These are phyloP conservation scores for Metallyticus violacea DNA, from an alignment of 2,888 invertebrate species.

Conservation along the genomic window DNA sequence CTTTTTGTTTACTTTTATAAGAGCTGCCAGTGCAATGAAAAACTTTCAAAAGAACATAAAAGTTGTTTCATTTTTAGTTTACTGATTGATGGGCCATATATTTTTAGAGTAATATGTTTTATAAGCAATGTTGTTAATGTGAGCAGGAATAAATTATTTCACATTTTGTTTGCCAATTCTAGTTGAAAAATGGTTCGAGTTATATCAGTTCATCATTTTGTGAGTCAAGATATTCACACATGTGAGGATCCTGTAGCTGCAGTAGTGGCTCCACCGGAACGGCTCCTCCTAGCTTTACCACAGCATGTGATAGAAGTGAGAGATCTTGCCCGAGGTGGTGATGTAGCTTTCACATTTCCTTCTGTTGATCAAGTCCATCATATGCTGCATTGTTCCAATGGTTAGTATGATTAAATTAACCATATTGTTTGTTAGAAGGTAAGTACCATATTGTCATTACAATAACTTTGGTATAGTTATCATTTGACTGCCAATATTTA, in stretches of 20 bases:
- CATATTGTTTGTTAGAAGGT: too few relatives aligned
- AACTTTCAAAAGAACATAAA: background rate
- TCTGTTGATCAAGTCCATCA: slow-evolving; percentile 70
- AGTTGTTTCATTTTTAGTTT: background rate
- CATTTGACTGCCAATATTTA: too few relatives aligned
- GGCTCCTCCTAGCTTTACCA: slow-evolving; percentile 58
- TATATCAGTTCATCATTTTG: slow-evolving; percentile 66
- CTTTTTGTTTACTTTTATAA: background rate
- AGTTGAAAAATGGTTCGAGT: slow-evolving; percentile 60
- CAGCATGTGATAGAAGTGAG: slow-evolving; percentile 61
- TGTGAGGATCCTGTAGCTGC: slow-evolving; percentile 65
- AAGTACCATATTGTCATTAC: too few relatives aligned
- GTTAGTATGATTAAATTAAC: slow-evolving; percentile 44
- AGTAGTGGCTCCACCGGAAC: slow-evolving; percentile 57
- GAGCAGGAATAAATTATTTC: too few relatives aligned
- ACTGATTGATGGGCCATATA: background rate
- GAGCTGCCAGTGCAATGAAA: background rate
- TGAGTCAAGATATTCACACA: slow-evolving; percentile 61
- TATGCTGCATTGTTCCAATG: slow-evolving; percentile 64
- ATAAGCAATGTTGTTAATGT: too few relatives aligned
- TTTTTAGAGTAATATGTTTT: too few relatives aligned
- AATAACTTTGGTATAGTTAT: too few relatives aligned
- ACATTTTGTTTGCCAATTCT: background rate
- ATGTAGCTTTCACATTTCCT: slow-evolving; percentile 61
- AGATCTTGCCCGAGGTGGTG: slow-evolving; percentile 49